phyloP scores from a whole-genome alignment of 2,888 invertebrate genomes.

The Ischnus inquisitorius region DNA sequence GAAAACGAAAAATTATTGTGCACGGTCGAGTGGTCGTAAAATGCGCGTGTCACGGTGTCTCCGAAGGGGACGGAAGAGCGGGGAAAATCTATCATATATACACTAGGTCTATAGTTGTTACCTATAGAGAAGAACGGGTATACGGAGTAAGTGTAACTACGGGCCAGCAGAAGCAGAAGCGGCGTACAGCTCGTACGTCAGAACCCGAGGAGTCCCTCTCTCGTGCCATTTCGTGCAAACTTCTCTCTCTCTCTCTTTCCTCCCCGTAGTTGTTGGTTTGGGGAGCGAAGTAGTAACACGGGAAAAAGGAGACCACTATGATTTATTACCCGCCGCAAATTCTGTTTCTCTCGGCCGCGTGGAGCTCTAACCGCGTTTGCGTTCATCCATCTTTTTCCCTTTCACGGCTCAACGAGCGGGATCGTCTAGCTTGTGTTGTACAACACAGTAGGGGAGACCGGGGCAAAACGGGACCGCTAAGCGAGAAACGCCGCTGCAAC shows the following conservation, averaged over 20 bases:
- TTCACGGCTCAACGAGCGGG: slow-evolving; percentile 82
- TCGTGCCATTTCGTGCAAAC: slow-evolving; percentile 65
- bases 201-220: slow-evolving; percentile 34
- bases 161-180: slow-evolving; percentile 40
- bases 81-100: slow-evolving; percentile 10
- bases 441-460: background rate
- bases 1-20: slow-evolving; percentile 56
- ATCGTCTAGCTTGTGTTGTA: slow-evolving; percentile 55
- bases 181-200: slow-evolving; percentile 65
- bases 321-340: slow-evolving; percentile 85
- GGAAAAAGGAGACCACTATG: slow-evolving; percentile 81
- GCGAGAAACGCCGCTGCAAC: too few species aligned
- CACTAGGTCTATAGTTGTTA: slow-evolving; percentile 44
- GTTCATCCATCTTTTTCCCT: slow-evolving; percentile 85
- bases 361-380: slow-evolving; percentile 84
- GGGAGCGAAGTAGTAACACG: slow-evolving; percentile 68
- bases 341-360: slow-evolving; percentile 82
- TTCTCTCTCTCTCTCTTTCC: slow-evolving; percentile 55
- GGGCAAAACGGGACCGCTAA: too few species aligned
- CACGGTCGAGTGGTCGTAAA: slow-evolving; percentile 57
- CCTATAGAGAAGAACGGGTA: slow-evolving; percentile 34
- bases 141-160: slow-evolving; percentile 56
- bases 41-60: slow-evolving; percentile 54
- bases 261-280: slow-evolving; percentile 58
- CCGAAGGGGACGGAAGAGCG: background rate